Evolutionary conservation across 2,113 vertebrate genomes (phyloP).

Genomic region (Eubucco bourcierii): DNA sequence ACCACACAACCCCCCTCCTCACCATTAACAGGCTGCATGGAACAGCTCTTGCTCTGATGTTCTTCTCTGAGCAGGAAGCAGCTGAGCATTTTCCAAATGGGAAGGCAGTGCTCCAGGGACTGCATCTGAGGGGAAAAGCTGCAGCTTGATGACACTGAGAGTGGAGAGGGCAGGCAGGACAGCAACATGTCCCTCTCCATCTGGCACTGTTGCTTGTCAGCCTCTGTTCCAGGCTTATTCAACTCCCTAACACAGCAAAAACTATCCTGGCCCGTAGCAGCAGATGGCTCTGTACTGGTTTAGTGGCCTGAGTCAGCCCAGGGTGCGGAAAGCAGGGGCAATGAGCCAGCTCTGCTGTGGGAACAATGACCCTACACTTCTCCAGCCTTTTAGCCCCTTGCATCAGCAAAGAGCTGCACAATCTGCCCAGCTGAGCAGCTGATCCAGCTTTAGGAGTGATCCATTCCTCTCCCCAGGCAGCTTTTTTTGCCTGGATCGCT

Average conservation of each 20-base stretch:
- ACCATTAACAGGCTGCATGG: neutral
- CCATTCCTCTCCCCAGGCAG: neutral
- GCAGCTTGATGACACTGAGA: accelerated
- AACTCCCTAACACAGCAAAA: neutral
- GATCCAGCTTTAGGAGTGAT: neutral
- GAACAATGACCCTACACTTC: neutral
- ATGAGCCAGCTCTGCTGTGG: neutral
- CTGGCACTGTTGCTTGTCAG: neutral
- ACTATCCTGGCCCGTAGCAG: neutral
- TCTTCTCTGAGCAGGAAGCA: neutral
- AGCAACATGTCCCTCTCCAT: neutral
- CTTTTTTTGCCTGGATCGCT: neutral
- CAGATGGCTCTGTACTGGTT: neutral
- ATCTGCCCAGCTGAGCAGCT: accelerated
- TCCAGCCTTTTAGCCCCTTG: neutral
- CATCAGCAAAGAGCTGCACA: accelerated
- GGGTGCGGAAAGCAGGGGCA: accelerated
- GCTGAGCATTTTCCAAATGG: neutral
- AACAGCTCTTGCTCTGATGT: neutral
- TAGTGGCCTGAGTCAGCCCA: neutral
- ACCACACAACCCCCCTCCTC: accelerated
- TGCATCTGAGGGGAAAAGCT: neutral
- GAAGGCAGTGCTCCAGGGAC: neutral
- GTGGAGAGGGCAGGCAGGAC: neutral
- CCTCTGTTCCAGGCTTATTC: neutral